Evolutionary conservation across 2,888 invertebrate species (phyloP).

Genomic region (Tryphoninae sp.): DNA sequence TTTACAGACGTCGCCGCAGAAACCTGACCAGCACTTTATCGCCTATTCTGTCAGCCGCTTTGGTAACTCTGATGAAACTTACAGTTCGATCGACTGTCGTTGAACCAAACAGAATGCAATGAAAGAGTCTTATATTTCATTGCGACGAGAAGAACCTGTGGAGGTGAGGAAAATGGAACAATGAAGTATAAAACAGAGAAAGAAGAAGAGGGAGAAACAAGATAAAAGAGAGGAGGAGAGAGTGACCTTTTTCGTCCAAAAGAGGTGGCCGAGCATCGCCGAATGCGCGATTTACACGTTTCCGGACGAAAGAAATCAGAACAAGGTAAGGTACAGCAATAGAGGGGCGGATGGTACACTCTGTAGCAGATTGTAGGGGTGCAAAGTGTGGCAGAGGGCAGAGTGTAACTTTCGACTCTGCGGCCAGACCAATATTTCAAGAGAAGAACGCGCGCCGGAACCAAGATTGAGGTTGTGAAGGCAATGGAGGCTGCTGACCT

Average conservation of each 20-base stretch:
- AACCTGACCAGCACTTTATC: constrained; percentile 55
- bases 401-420: constrained; percentile 77
- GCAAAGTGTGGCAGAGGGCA: constrained; percentile 38
- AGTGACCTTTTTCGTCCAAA: constrained; percentile 14
- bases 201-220: neutral
- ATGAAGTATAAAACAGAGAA: neutral
- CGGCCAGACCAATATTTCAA: constrained; percentile 79
- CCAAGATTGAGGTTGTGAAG: constrained; percentile 79
- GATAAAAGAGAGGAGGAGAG: neutral
- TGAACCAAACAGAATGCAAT: constrained; percentile 47
- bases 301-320: constrained; percentile 1
- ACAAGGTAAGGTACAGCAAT: neutral
- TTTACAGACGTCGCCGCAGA: constrained; percentile 72
- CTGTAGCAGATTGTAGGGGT: constrained; percentile 25
- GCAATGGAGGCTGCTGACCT: constrained; percentile 76
- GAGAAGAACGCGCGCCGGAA: constrained; percentile 69
- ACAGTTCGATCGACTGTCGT: constrained; percentile 47
- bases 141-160: constrained; percentile 49
- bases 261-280: constrained; percentile 5
- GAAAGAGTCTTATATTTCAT: constrained; percentile 40
- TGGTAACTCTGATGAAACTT: constrained; percentile 38
- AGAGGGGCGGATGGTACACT: neutral
- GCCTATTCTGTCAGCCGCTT: neutral
- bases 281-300: constrained; percentile 58
- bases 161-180: constrained; percentile 1